Conservation (phyloP, 2,888 invertebrate species). For the Caenorhabditis sp. region DNA sequence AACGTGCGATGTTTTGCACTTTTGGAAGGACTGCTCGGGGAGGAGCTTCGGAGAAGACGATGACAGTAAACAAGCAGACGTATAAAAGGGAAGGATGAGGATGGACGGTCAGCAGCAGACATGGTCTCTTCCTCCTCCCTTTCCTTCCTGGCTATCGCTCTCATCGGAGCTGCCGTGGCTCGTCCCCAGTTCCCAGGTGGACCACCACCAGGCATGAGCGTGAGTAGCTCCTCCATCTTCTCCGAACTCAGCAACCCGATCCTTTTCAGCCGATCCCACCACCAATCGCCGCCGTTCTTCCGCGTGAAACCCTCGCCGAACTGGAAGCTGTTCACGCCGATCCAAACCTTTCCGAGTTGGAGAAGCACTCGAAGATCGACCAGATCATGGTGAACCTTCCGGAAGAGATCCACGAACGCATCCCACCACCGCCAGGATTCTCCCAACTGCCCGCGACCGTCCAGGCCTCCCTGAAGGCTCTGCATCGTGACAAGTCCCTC, state of each 20-base stretch:
- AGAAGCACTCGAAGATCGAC: constrained; percentile 75
- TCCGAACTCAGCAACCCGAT: background rate
- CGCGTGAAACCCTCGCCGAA: constrained; percentile 69
- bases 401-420: constrained; percentile 70
- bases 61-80: background rate
- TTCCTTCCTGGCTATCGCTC: constrained; percentile 6
- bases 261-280: constrained; percentile 68
- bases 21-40: background rate
- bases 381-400: constrained; percentile 73
- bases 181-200: constrained; percentile 53
- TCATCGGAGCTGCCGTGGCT: constrained; percentile 27
- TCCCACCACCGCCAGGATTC: constrained; percentile 76
- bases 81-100: background rate
- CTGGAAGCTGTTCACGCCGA: constrained; percentile 73
- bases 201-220: constrained; percentile 54
- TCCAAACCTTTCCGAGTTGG: constrained; percentile 58
- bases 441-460: constrained; percentile 69
- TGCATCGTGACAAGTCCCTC: constrained; percentile 67
- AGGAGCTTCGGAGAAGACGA: background rate
- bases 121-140: constrained; percentile 1
- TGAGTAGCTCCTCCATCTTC: constrained; percentile 12
- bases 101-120: background rate
- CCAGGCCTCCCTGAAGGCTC: constrained; percentile 66
- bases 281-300: constrained; percentile 72
- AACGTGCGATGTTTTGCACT: background rate